These are phyloP conservation scores for Meloidogyne hapla DNA, from an alignment of 1,140 invertebrate species.

Conservation along the genomic window DNA sequence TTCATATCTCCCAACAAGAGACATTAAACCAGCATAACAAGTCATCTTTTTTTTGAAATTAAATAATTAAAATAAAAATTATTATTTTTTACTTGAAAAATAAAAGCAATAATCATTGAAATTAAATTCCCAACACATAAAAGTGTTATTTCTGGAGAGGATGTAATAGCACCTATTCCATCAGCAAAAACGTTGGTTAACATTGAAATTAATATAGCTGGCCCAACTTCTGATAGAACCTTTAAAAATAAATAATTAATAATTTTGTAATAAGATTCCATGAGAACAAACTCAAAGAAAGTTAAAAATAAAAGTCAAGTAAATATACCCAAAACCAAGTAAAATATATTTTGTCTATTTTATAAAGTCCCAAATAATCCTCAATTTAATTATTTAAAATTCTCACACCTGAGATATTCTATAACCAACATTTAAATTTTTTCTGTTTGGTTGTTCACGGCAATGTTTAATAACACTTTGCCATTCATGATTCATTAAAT, in stretches of 20 bases:
- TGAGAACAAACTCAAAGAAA: too few species aligned
- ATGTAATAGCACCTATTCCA: constrained; percentile 59
- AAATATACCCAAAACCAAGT: too few species aligned
- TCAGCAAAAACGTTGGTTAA: constrained; percentile 63
- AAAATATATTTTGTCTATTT: too few species aligned
- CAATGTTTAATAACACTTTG: constrained; percentile 62
- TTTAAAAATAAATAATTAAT: constrained; percentile 15
- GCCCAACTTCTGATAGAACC: constrained; percentile 60
- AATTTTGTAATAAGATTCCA: too few species aligned
- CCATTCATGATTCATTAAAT: constrained; percentile 64
- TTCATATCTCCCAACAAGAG: constrained; percentile 57
- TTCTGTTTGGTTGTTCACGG: constrained; percentile 53
- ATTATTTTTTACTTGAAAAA: constrained; percentile 51
- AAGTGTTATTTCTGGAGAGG: constrained; percentile 60
- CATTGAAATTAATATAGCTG: constrained; percentile 61
- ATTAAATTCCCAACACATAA: constrained; percentile 60
- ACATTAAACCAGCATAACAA: constrained; percentile 56
- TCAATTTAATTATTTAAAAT: background rate
- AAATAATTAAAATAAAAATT: constrained; percentile 8
- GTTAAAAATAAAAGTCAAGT: too few species aligned
- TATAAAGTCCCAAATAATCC: too few species aligned
- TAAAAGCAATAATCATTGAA: constrained; percentile 58
- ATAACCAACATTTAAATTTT: constrained; percentile 57
- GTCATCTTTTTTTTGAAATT: constrained; percentile 54
- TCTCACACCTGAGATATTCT: constrained; percentile 39